These are phyloP conservation scores for Anarhynchus alexandrinus DNA, from an alignment of 2,113 vertebrate species.

Conservation along the genomic window DNA sequence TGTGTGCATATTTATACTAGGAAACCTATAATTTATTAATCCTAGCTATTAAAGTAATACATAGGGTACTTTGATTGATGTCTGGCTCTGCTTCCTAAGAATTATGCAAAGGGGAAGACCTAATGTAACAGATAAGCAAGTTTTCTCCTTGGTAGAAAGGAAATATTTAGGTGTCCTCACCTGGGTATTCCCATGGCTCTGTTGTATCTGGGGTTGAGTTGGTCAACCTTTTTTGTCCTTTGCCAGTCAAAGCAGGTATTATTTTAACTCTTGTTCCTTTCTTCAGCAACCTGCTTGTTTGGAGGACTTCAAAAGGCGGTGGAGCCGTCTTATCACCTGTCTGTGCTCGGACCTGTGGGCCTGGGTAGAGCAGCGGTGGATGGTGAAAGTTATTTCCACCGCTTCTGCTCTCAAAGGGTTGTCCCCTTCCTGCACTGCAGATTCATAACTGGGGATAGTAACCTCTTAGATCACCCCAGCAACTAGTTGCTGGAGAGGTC, in stretches of 20 bases:
- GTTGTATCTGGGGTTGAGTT: not conserved
- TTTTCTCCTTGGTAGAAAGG: not conserved
- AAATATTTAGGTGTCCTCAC: not conserved
- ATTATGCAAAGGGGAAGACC: not conserved
- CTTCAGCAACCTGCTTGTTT: not conserved
- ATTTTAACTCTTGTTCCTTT: not conserved
- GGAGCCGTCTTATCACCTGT: not conserved
- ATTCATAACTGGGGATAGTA: not conserved
- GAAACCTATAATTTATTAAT: slow-evolving; percentile 57
- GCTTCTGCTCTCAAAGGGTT: not conserved
- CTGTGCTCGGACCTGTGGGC: not conserved
- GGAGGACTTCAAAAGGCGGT: not conserved
- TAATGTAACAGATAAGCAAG: not conserved
- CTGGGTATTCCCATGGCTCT: not conserved
- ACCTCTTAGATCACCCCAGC: not conserved
- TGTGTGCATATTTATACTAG: not conserved
- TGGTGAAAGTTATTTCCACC: not conserved
- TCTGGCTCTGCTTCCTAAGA: not conserved
- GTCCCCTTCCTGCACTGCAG: not conserved
- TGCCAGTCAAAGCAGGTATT: not conserved
- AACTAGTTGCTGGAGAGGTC: not conserved
- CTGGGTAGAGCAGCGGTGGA: not conserved
- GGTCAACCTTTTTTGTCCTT: not conserved
- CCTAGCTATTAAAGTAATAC: slow-evolving; percentile 33
- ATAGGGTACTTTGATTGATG: slow-evolving; percentile 10